Percentiles rank a stretch among this genome's conserved stretches.
These are phyloP conservation scores for Nilaparvata lugens DNA, from an alignment of 1,140 invertebrate species.

Conservation along the genomic window DNA sequence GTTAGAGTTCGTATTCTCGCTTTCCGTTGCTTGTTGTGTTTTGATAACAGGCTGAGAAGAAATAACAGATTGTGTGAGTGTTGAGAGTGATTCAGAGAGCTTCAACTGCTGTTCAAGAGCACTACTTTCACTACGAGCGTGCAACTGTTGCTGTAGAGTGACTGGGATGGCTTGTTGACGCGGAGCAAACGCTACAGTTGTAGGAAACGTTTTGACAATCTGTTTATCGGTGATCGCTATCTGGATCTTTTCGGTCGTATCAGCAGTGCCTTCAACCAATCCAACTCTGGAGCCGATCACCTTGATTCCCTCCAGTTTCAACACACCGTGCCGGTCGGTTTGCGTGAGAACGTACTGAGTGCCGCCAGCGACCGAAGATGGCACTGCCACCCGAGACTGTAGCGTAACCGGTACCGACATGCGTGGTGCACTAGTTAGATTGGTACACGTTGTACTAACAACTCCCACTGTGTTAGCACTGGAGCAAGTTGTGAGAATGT, in stretches of 20 bases:
- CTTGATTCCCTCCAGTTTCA: constrained; percentile 17
- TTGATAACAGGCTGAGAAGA: background rate
- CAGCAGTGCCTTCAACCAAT: background rate
- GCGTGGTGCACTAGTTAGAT: background rate
- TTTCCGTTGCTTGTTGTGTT: background rate
- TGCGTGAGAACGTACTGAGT: constrained; percentile 16
- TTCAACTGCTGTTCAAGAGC: background rate
- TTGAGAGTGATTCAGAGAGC: background rate
- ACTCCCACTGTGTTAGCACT: constrained; percentile 4
- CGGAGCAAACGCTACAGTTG: background rate
- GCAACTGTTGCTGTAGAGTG: background rate
- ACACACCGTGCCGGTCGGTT: constrained; percentile 8
- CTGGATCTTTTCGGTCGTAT: background rate
- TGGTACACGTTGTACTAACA: constrained; percentile 11
- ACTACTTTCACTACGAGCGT: background rate
- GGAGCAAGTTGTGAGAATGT: constrained; percentile 7
- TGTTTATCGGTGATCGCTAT: background rate
- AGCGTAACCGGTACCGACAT: constrained; percentile 11
- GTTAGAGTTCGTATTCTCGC: no score
- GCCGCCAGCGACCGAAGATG: background rate
- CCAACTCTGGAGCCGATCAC: background rate
- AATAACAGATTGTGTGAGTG: background rate
- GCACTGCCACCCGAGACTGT: background rate
- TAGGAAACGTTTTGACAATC: background rate
- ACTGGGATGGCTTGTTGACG: background rate